Evolutionary conservation across 2,797 vertebrate species (phyloP).

Genomic region (Crax fasciolata): DNA sequence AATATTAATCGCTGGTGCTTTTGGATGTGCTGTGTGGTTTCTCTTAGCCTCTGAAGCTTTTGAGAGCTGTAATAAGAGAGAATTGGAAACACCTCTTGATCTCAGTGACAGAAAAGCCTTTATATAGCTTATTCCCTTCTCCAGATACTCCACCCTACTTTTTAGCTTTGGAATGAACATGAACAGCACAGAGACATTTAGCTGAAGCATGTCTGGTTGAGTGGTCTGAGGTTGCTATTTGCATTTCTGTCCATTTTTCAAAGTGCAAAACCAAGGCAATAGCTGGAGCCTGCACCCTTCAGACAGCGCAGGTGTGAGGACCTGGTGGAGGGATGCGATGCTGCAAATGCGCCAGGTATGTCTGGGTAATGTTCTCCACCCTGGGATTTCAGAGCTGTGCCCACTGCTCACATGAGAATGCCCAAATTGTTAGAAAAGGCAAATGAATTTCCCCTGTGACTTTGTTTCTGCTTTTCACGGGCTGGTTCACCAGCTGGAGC

Average conservation of each 20-base stretch:
- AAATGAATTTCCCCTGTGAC: neutral
- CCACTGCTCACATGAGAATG: neutral
- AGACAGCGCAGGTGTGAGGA: neutral
- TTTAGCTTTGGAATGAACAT: neutral
- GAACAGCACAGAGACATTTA: neutral
- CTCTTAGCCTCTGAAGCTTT: neutral
- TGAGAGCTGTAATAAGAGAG: neutral
- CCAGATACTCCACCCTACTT: neutral
- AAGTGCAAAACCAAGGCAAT: neutral
- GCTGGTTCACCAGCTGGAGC: neutral
- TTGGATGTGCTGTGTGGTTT: neutral
- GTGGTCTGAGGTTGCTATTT: neutral
- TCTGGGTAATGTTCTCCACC: neutral
- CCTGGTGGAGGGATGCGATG: fast-evolving
- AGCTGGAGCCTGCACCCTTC: neutral
- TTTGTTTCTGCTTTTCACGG: neutral
- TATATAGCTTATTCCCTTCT: neutral
- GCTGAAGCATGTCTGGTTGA: neutral
- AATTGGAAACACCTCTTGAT: neutral
- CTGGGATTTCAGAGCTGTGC: neutral
- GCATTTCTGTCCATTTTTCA: neutral
- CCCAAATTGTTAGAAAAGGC: neutral
- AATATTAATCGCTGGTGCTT: neutral
- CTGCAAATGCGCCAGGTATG: neutral
- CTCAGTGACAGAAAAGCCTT: neutral